Conservation (phyloP, 1,140 invertebrate genomes). For the honey bee (Apis mellifera) region DNA sequence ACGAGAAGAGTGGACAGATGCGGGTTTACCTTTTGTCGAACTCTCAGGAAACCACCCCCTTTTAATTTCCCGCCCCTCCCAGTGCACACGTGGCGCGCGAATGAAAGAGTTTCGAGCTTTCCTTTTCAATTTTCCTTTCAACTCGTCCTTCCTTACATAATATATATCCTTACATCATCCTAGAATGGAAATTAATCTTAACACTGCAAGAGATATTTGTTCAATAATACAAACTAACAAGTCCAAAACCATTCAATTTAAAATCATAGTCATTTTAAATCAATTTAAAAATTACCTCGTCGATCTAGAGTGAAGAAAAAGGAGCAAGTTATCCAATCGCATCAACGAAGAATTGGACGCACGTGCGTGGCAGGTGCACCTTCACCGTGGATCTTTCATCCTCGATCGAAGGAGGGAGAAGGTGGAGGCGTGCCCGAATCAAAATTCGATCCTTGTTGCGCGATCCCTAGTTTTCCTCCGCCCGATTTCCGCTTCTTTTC, state of each 20-base stretch:
- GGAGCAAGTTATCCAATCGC: too few relatives aligned
- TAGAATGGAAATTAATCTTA: too few relatives aligned
- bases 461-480: conserved; percentile 6
- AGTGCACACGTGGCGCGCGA: not conserved
- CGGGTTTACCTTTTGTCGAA: conserved; percentile 32
- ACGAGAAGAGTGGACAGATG: conserved; percentile 47
- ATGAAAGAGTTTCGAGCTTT: too few relatives aligned
- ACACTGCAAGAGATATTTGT: too few relatives aligned
- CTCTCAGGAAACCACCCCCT: not conserved
- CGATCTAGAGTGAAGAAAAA: too few relatives aligned
- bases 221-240: too few relatives aligned
- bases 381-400: not conserved
- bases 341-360: not conserved
- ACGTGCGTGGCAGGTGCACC: conserved; percentile 42
- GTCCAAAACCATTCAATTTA: too few relatives aligned
- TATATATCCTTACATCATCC: too few relatives aligned
- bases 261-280: too few relatives aligned
- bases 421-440: conserved; percentile 2
- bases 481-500: conserved; percentile 38
- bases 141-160: too few relatives aligned
- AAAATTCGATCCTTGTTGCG: conserved; percentile 47
- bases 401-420: conserved; percentile 14
- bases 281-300: too few relatives aligned
- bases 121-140: too few relatives aligned
- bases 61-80: not conserved